Base-by-base conservation (phyloP, 2,888 invertebrate genomes). In the Tachina grossa region DNA sequence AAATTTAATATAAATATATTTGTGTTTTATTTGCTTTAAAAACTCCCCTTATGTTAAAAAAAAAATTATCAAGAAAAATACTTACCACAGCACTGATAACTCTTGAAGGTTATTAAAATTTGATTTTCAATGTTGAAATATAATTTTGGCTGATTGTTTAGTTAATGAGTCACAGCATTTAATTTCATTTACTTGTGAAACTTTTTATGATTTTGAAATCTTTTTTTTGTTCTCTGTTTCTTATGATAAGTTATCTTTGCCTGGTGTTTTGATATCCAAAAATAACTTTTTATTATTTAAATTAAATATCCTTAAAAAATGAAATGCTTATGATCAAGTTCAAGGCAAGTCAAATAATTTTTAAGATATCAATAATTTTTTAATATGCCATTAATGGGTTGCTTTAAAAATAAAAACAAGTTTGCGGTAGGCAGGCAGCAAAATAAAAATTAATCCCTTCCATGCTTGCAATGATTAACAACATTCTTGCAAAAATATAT, bases 291-390 rank as follows among this genome's bases (percentile, higher is more conserved):
- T 57, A 71, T 31, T 22, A 61, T 68, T 63, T 16, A 45, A 71
- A 49, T 65, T 75, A 89, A 91, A 91, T 88, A 88, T 91, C 91
- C 90, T 91, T 87, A 77, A 19, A 10, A 78, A 55, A 55, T 19
- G 16, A 61, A 63, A 69, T 49, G 19, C 19, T 63, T 63, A 31
- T 72, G 57, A 78, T 82, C 83, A 90, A 89, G 87, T 89, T 91
- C 88, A 91, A 91, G 90, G 89, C 88, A 88, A 85, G 41, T 75
- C n/a, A 65, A 45, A 59, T 59, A 31, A 10, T 19, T 57, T 69
- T 19, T 3, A 10, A 74, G 5, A 63, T 41, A 79, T 14, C 5
- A 57, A 51, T 39, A 11, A 41, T 63, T 10, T 16, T 49, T 65
- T 45, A n/a, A 13, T 31, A 41, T 3, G 13, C 10, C 9, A 4